A percentile compares a stretch with the other conserved stretches of the same genome.
These are phyloP conservation scores for Syritta pipiens DNA, from an alignment of 2,888 invertebrate genomes.

Conservation along the genomic window DNA sequence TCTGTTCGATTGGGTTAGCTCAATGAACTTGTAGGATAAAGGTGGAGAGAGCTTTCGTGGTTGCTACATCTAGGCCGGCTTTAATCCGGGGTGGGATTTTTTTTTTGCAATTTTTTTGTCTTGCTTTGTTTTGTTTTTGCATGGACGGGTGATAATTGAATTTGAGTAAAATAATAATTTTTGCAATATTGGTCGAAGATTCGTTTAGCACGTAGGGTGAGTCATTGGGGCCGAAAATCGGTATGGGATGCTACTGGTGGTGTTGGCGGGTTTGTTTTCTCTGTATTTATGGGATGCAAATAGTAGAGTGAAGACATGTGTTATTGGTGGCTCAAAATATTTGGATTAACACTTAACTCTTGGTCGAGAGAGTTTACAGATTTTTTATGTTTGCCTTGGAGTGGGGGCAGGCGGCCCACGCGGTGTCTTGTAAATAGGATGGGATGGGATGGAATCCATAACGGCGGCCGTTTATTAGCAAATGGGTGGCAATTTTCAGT, in stretches of 20 bases:
- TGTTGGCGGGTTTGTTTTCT: not conserved
- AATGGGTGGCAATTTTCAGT: not conserved
- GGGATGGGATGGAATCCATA: slow-evolving; percentile 12
- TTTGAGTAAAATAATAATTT: slow-evolving; percentile 21
- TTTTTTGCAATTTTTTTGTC: not conserved
- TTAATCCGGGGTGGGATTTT: not conserved
- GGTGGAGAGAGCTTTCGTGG: not conserved
- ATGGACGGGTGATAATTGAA: slow-evolving; percentile 42
- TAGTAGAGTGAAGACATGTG: slow-evolving; percentile 14
- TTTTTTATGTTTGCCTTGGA: not conserved
- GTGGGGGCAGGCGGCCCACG: not conserved
- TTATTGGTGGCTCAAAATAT: slow-evolving; percentile 35
- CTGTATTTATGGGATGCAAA: slow-evolving; percentile 11
- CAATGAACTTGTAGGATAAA: slow-evolving; percentile 47
- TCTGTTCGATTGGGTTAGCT: too few relatives aligned
- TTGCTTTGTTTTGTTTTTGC: not conserved
- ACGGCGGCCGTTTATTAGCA: slow-evolving; percentile 10
- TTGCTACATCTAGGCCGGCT: not conserved
- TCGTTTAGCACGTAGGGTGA: slow-evolving; percentile 39
- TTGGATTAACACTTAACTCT: slow-evolving; percentile 45
- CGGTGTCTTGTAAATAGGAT: not conserved
- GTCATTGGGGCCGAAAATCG: slow-evolving; percentile 21
- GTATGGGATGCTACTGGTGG: not conserved
- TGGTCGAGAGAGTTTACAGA: not conserved
- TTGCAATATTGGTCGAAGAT: slow-evolving; percentile 17